Percentiles rank a stretch among this genome's conserved stretches.
Evolutionary conservation across 2,113 vertebrate genomes (phyloP).

Genomic region (Catharus bicknelli): DNA sequence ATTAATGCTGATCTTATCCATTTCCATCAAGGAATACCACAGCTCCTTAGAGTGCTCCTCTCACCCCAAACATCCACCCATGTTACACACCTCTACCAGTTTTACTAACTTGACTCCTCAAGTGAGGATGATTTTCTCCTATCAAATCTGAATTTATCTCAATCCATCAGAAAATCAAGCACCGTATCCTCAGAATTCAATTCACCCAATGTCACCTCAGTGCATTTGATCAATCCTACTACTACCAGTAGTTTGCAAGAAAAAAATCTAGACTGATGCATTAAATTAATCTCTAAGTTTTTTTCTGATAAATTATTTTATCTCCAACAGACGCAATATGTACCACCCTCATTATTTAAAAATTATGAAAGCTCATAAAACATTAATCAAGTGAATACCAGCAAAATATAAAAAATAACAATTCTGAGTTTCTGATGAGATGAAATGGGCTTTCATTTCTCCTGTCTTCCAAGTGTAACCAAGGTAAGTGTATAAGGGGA

Average conservation of each 20-base stretch:
- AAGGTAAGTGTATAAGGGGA: fast-evolving
- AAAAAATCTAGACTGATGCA: not conserved
- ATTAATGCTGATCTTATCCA: not conserved
- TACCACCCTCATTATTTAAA: not conserved
- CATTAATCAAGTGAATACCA: not conserved
- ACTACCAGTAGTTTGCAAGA: not conserved
- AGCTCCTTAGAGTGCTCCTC: not conserved
- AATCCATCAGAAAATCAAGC: not conserved
- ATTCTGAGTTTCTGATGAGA: not conserved
- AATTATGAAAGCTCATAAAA: not conserved
- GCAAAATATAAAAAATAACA: not conserved
- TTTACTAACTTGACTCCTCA: not conserved
- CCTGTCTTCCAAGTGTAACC: not conserved
- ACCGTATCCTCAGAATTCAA: fast-evolving
- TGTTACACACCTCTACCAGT: not conserved
- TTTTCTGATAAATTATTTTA: not conserved
- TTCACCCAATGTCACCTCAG: not conserved
- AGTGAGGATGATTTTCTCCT: not conserved
- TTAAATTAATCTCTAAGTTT: not conserved
- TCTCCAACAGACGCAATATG: not conserved
- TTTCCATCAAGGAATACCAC: not conserved
- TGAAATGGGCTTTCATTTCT: not conserved
- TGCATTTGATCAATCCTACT: not conserved
- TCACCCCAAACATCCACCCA: not conserved
- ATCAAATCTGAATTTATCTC: not conserved